Base-by-base conservation (phyloP, 2,888 invertebrate genomes). In the Colostygia pectinataria region DNA sequence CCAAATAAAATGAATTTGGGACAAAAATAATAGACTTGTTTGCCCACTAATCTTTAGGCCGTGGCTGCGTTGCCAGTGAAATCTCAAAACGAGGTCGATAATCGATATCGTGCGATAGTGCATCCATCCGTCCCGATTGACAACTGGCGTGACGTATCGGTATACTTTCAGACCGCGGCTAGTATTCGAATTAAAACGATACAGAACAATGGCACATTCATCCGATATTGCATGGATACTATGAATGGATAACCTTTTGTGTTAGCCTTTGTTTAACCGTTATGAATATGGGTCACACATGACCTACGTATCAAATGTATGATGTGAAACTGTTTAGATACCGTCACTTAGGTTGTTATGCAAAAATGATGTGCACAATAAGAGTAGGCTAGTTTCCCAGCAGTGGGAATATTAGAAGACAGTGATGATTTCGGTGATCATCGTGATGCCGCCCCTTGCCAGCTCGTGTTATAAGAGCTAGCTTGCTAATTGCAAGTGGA, bases 41-140 rank as follows among this genome's bases (percentile, higher is more conserved):
- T 45, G 36, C 39, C 39, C 37, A 51, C 59, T 65, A 66, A 67
- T 71, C 67, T 65, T 50, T 58, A 57, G 55, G 48, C 39, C 39
- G 38, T 20, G 43, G 51, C 27, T 41, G 57, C 28, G 51, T 24
- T 41, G 57, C 28, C 52, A 68, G 74, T 68, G 73, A 74, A 74
- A 74, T 73, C 74, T 66, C 42, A 63, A 65, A 85, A 77, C 68
- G 75, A 74, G 82, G 80, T 80, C 83, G 79, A 73, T 77, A 79
- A 79, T 80, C 82, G 79, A 71, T 78, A 79, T 79, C 81, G 71
- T 80, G 78, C 79, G 66, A 79, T 77, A 72, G 74, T 72, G 77
- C 80, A 77, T 80, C 79, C 75, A 66, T 66, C 73, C 76, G 84
- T 74, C 80, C 85, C 78, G 84, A 87, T 83, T 86, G 88, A 84